These are phyloP conservation scores for Agelas oroides DNA, from an alignment of 37 sponge, comb jelly and placozoan species.

Conservation along the genomic window DNA sequence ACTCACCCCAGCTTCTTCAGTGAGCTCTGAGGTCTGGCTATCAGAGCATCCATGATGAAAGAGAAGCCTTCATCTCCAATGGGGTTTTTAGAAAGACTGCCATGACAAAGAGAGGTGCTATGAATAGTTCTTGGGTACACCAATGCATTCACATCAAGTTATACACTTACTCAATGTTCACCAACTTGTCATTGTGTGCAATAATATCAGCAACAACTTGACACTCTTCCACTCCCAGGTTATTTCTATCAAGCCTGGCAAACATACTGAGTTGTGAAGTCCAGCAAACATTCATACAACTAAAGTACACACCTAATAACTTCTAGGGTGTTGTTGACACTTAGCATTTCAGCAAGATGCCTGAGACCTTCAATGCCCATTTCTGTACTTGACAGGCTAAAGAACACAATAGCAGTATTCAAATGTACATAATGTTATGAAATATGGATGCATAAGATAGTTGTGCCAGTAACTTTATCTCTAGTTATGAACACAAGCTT, in stretches of 20 bases:
- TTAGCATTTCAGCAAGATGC: background rate
- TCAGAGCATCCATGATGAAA: constrained; percentile 26
- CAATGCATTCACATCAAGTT: too few species aligned
- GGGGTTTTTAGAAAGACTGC: constrained; percentile 34
- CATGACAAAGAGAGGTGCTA: background rate
- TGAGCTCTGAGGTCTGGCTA: constrained; percentile 11
- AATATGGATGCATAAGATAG: too few species aligned
- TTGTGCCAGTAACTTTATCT: too few species aligned
- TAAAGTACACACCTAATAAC: constrained; percentile 21
- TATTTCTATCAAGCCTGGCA: constrained; percentile 31
- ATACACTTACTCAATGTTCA: constrained; percentile 25
- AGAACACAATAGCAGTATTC: too few species aligned
- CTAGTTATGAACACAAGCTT: too few species aligned
- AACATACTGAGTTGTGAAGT: too few species aligned
- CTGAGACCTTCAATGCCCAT: constrained; percentile 4
- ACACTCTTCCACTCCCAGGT: constrained; percentile 9
- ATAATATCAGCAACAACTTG: constrained; percentile 11
- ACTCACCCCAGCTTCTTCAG: constrained; percentile 41
- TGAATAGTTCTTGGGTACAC: background rate
- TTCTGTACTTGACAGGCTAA: constrained; percentile 5
- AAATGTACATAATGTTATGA: too few species aligned
- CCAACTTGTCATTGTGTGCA: background rate
- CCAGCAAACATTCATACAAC: background rate
- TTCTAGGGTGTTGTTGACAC: constrained; percentile 3
- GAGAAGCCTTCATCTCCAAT: constrained; percentile 50